A percentile compares a stretch with the other conserved stretches of the same genome.
Evolutionary conservation across 2,113 vertebrate genomes (phyloP).

Genomic region (Oncorhynchus gorbuscha): DNA sequence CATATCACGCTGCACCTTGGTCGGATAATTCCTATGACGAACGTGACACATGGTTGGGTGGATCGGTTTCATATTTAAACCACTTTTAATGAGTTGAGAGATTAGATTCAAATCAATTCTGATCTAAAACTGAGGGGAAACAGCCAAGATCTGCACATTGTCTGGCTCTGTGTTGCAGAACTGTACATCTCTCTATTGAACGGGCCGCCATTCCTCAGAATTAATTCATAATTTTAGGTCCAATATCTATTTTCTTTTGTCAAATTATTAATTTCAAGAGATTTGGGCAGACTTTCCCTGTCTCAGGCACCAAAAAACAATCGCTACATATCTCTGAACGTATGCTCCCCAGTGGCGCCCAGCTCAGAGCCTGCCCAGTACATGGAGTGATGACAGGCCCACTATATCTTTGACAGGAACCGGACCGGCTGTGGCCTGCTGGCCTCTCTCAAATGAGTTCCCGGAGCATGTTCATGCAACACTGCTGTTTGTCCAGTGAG

Average conservation of each 20-base stretch:
- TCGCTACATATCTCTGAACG: not conserved
- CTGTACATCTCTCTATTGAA: not conserved
- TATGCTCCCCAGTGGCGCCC: too few species aligned
- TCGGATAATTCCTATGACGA: too few species aligned
- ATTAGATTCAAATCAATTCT: conserved; percentile 24
- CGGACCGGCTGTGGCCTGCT: conserved; percentile 16
- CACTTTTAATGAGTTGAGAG: conserved; percentile 39
- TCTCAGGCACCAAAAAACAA: not conserved
- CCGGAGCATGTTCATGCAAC: too few species aligned
- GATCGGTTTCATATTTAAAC: conserved; percentile 48
- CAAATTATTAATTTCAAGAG: not conserved
- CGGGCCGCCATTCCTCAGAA: not conserved
- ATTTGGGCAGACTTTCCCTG: not conserved
- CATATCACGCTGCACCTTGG: too few species aligned
- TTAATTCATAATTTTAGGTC: not conserved
- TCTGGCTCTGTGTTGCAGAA: conserved; percentile 3
- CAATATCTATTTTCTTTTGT: not conserved
- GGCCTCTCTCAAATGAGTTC: conserved; percentile 6
- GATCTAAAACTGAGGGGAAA: conserved; percentile 9
- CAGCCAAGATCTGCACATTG: conserved; percentile 9
- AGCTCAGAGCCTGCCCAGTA: not conserved
- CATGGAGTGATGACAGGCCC: conserved; percentile 24
- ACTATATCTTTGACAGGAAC: conserved; percentile 29
- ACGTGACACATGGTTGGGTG: conserved; percentile 13
- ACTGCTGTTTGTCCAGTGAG: too few species aligned